Evolutionary conservation across 2,888 invertebrate species (phyloP), one percentile per base, ranked within the genome.

Genomic region (Eupithecia tripunctaria): DNA sequence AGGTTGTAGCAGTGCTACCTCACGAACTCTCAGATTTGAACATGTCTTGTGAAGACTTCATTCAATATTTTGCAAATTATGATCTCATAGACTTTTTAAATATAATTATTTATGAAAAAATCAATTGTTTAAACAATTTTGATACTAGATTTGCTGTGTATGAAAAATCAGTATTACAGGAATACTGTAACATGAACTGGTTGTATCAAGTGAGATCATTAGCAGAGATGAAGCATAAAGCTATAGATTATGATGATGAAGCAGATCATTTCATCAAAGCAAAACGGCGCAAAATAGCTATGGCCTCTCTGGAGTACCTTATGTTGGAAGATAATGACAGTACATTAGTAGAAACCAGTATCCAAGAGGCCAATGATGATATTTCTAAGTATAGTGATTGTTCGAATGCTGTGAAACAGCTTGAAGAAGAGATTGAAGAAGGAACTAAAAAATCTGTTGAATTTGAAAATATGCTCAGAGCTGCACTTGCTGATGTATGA

Each of bases 161-260:
- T 82, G 92, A 96, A 74, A 94, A 89, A 80, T 87, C 94, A 69
- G 90, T 91, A 66, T 85, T 96, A 71, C 91, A 94, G 74, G 89
- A 94, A 67, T 96, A 95, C 83, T 87, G 93, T 32, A 93, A 89
- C 73, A 88, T 91, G 25, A 91, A 95, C 56, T 96, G 96, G 96
- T 95, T 96, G 89, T 96, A 95, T 83, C 86, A 91, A 76, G 80
- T 85, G 41, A 86, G 88, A 63, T 78, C 87, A 59, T 77, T 93
- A 36, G 80, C 84, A 62, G 88, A 85, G 73, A 83, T 91, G 47
- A 93, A 94, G 82, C 91, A 92, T 76, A 92, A 89, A 84, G 85
- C 85, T n/a, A 76, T 89, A 51, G 88, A 90, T 18, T 86, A 84
- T 80, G 88, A 90, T 73, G 93, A 93, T 84, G 91, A 91, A 64